Conservation (phyloP, 1,140 invertebrate species). For the Drosophila melanica region DNA sequence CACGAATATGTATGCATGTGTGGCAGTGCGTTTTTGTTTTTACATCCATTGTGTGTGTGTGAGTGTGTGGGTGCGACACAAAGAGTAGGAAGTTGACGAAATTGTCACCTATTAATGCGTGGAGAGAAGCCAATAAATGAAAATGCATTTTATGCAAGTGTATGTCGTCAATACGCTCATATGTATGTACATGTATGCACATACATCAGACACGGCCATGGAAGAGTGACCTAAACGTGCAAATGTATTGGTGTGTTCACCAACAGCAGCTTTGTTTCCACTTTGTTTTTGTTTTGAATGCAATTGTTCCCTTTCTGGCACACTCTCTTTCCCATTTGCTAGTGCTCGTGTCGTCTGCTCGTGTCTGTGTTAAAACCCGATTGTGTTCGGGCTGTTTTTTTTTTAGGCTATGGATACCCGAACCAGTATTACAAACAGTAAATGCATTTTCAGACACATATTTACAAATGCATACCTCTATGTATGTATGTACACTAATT, state of each 20-base stretch:
- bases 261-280: constrained; percentile 47
- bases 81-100: constrained; percentile 49
- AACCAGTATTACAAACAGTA: constrained; percentile 35
- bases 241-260: constrained; percentile 42
- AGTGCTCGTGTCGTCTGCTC: constrained; percentile 22
- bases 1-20: constrained; percentile 43
- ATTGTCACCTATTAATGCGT: constrained; percentile 1
- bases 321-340: constrained; percentile 28
- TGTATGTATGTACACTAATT: constrained; percentile 28
- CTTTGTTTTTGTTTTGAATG: constrained; percentile 55
- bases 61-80: constrained; percentile 27
- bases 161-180: background rate
- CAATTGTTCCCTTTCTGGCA: constrained; percentile 42
- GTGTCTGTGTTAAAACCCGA: constrained; percentile 27
- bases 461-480: background rate
- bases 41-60: constrained; percentile 18
- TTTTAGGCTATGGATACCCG: constrained; percentile 32
- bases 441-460: constrained; percentile 20
- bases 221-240: constrained; percentile 25
- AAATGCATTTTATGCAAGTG: constrained; percentile 17
- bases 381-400: constrained; percentile 14
- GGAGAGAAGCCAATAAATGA: constrained; percentile 14
- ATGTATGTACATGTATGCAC: constrained; percentile 4
- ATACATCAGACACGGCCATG: constrained; percentile 41
- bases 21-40: constrained; percentile 50